Evolutionary conservation across 2,113 vertebrate genomes (phyloP).

Genomic region (Micronisus gabar): DNA sequence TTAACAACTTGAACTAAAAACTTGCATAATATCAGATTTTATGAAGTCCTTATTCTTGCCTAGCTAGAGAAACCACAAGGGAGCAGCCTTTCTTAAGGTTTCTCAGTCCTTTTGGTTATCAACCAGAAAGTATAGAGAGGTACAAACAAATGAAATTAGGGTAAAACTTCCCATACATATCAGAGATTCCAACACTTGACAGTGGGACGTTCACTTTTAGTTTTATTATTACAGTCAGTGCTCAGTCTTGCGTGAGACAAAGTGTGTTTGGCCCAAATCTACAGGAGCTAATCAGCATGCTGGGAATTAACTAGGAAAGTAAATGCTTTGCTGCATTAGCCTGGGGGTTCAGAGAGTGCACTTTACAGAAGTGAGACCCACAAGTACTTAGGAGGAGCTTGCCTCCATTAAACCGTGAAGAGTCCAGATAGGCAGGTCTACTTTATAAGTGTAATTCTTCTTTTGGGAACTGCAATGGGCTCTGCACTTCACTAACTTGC

Average conservation of each 20-base stretch:
- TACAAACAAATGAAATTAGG: neutral
- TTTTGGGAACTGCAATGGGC: neutral
- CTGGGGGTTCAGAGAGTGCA: neutral
- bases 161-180: neutral
- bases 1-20: neutral
- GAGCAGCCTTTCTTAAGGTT: conserved; percentile 60
- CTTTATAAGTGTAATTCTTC: neutral
- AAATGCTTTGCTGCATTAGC: neutral
- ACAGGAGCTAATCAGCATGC: neutral
- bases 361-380: neutral
- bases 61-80: conserved; percentile 46
- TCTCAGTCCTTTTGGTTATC: neutral
- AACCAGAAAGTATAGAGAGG: neutral
- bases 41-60: neutral
- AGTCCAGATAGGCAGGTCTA: neutral
- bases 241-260: neutral
- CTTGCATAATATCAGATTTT: neutral
- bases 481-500: neutral
- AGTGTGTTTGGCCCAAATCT: neutral
- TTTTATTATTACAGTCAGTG: neutral
- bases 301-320: neutral
- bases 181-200: neutral
- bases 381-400: neutral
- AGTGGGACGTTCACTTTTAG: neutral
- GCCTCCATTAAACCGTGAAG: neutral